These are phyloP conservation scores for Trichacis sp. DNA, from an alignment of 2,888 invertebrate species.

Conservation along the genomic window DNA sequence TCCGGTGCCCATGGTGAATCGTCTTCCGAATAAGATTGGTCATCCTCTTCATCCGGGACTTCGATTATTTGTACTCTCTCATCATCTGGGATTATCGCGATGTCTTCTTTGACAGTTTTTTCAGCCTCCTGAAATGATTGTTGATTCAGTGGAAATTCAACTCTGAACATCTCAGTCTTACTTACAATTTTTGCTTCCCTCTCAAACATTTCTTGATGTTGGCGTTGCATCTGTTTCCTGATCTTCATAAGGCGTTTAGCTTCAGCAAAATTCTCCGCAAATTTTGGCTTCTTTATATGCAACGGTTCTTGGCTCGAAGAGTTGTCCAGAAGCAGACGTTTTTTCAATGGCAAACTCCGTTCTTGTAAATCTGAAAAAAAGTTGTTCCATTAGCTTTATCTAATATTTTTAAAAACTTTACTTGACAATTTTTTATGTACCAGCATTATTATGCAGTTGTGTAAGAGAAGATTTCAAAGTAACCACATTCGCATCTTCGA, in stretches of 20 bases:
- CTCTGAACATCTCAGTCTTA: background rate
- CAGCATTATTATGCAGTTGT: no score
- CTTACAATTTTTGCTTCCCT: constrained; percentile 55
- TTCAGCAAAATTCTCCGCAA: constrained; percentile 78
- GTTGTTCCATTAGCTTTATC: no score
- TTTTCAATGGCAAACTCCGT: constrained; percentile 59
- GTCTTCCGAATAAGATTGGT: constrained; percentile 60
- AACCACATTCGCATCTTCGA: constrained; percentile 53
- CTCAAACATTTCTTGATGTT: constrained; percentile 73
- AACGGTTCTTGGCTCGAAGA: constrained; percentile 19
- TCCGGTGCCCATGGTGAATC: constrained; percentile 55
- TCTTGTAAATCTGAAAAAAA: constrained; percentile 6
- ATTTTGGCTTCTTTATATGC: constrained; percentile 75
- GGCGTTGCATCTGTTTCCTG: constrained; percentile 75
- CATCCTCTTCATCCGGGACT: constrained; percentile 62
- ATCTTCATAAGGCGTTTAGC: constrained; percentile 77
- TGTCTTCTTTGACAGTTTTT: constrained; percentile 36
- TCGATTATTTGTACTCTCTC: constrained; percentile 66
- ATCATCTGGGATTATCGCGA: constrained; percentile 60
- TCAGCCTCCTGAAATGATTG: constrained; percentile 17
- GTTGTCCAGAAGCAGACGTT: constrained; percentile 53
- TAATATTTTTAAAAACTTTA: no score
- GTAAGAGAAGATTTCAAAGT: constrained; percentile 36
- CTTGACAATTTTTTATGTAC: no score
- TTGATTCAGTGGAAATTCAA: background rate